Conservation (phyloP, 2,888 invertebrate genomes). For the Masnerella sp. region DNA sequence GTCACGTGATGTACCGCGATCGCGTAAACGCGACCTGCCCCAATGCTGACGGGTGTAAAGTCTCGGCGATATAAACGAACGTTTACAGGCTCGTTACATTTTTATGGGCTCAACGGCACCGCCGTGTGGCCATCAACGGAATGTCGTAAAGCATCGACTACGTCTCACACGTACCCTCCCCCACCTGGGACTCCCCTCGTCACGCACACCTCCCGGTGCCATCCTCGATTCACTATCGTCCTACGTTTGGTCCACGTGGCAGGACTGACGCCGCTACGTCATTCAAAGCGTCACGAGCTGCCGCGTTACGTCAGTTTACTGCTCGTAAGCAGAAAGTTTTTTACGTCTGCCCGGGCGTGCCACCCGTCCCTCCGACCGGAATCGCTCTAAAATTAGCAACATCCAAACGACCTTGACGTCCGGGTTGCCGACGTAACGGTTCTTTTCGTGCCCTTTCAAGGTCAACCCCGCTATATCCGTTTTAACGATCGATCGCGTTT, state of each 20-base stretch:
- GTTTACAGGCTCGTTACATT: conserved; percentile 78
- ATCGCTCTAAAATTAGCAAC: conserved; percentile 58
- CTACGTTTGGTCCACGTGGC: conserved; percentile 67
- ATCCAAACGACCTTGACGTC: conserved; percentile 54
- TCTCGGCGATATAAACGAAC: conserved; percentile 77
- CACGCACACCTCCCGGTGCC: conserved; percentile 62
- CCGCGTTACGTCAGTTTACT: conserved; percentile 77
- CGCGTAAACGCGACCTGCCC: conserved; percentile 73
- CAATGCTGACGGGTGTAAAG: conserved; percentile 75
- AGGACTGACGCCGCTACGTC: conserved; percentile 72
- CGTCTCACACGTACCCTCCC: conserved; percentile 60
- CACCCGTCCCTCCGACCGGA: conserved; percentile 52
- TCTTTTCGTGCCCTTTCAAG: conserved; percentile 51
- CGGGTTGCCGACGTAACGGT: conserved; percentile 48
- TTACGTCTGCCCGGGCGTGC: conserved; percentile 72
- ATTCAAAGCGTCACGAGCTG: conserved; percentile 71
- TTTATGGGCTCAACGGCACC: conserved; percentile 77
- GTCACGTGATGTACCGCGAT: conserved; percentile 68
- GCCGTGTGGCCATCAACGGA: conserved; percentile 75
- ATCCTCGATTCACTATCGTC: conserved; percentile 56
- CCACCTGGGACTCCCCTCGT: conserved; percentile 46
- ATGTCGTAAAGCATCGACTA: conserved; percentile 77
- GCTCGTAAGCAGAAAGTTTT: conserved; percentile 77
- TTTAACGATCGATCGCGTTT: conserved; percentile 23
- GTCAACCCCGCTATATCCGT: conserved; percentile 22